Conservation (phyloP, 2,888 invertebrate genomes). For the Phyllotreta cruciferae region DNA sequence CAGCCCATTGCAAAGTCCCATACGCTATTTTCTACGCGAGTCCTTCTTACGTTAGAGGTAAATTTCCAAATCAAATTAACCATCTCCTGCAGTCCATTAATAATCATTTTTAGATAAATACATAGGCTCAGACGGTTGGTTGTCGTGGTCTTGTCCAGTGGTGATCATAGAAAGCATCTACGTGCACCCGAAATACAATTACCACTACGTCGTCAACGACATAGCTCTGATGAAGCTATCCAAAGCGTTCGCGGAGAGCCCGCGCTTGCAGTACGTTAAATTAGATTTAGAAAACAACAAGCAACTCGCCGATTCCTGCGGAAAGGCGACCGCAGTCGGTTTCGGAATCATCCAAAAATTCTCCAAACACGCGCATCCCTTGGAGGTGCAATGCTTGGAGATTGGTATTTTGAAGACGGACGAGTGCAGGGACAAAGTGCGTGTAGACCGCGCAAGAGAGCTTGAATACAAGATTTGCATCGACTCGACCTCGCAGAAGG, state of each 20-base stretch:
- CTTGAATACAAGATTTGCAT: not conserved
- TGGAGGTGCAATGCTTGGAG: slow-evolving; percentile 1
- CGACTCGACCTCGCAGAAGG: not conserved
- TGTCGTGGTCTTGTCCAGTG: slow-evolving; percentile 2
- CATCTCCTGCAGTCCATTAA: not conserved
- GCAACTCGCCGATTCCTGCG: not conserved
- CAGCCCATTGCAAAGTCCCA: slow-evolving; percentile 1
- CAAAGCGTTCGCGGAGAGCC: not conserved
- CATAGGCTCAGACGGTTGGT: slow-evolving; percentile 6
- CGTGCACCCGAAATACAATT: not conserved
- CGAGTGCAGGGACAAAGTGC: not conserved
- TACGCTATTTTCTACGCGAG: slow-evolving; percentile 3
- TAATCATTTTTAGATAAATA: slow-evolving; percentile 6
- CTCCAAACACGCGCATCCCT: not conserved
- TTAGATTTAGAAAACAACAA: not conserved
- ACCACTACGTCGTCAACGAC: not conserved
- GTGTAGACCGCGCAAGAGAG: not conserved
- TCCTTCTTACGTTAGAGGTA: slow-evolving; percentile 5
- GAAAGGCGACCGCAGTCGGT: not conserved
- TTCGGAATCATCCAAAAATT: not conserved
- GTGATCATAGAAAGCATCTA: not conserved
- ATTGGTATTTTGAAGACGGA: not conserved
- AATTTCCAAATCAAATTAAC: not conserved
- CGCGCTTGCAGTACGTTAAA: not conserved
- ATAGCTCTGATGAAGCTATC: slow-evolving; percentile 6